Evolutionary conservation across 2,888 invertebrate species (phyloP).

Genomic region (Coremacera marginata): DNA sequence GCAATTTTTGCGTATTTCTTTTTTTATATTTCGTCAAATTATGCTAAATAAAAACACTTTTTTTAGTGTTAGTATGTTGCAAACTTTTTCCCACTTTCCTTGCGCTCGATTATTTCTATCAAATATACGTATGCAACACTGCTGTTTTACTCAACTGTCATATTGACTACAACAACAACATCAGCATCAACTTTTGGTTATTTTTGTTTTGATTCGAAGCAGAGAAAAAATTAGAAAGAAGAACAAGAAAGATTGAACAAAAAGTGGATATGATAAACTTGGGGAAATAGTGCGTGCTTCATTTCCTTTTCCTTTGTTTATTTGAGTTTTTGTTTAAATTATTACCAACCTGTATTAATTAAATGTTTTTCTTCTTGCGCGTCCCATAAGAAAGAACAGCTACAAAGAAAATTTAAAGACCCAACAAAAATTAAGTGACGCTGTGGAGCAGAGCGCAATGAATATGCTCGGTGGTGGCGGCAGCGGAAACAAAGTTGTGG

Average conservation of each 20-base stretch:
- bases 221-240: conserved; percentile 18
- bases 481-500: conserved; percentile 62
- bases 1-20: no score
- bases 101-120: background rate
- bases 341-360: conserved; percentile 43
- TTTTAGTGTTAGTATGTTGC: no score
- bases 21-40: no score
- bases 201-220: conserved; percentile 30
- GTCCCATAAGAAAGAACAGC: background rate
- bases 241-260: conserved; percentile 40
- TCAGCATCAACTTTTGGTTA: conserved; percentile 19
- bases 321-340: conserved; percentile 48
- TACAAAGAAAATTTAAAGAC: background rate
- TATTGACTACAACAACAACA: conserved; percentile 2
- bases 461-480: conserved; percentile 49
- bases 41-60: no score
- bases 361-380: conserved; percentile 41
- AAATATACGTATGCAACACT: conserved; percentile 25
- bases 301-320: conserved; percentile 53
- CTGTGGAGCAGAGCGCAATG: conserved; percentile 20
- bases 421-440: background rate
- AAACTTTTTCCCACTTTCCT: no score
- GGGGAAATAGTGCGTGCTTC: conserved; percentile 49
- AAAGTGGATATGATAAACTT: conserved; percentile 49
- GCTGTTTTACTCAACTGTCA: conserved; percentile 5